Conservation (phyloP, 2,888 invertebrate species). For the Asteroscopus sphinx region DNA sequence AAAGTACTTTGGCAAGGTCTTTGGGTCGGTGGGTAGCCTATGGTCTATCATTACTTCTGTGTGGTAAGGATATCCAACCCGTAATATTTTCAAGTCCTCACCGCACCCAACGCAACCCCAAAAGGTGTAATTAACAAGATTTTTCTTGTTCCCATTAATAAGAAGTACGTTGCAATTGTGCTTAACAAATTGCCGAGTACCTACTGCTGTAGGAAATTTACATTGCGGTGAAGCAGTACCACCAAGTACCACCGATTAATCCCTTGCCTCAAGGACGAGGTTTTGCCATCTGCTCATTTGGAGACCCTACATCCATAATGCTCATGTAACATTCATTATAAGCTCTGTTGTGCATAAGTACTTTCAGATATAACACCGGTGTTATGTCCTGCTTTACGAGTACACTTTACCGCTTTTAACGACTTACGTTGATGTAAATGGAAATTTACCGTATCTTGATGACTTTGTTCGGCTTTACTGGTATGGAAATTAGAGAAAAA, state of each 20-base stretch:
- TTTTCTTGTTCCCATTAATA: conserved; percentile 56
- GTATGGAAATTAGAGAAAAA: conserved; percentile 5
- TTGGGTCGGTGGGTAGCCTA: conserved; percentile 18
- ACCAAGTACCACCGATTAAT: conserved; percentile 58
- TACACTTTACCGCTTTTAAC: conserved; percentile 52
- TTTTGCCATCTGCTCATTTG: conserved; percentile 66
- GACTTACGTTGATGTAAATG: conserved; percentile 49
- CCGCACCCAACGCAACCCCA: conserved; percentile 43
- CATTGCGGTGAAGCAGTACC: conserved; percentile 55
- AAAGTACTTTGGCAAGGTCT: conserved; percentile 34
- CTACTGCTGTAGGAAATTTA: conserved; percentile 58
- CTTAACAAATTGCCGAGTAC: conserved; percentile 54
- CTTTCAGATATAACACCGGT: conserved; percentile 64
- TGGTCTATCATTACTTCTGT: conserved; percentile 27
- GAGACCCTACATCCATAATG: conserved; percentile 68
- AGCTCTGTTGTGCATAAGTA: conserved; percentile 61
- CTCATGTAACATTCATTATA: conserved; percentile 76
- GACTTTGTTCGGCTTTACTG: conserved; percentile 21
- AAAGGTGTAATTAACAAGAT: conserved; percentile 56
- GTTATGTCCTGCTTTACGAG: conserved; percentile 57
- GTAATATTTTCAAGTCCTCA: conserved; percentile 44
- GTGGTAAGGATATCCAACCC: conserved; percentile 21
- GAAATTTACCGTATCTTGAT: conserved; percentile 33
- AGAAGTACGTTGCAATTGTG: conserved; percentile 54
- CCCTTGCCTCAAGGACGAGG: conserved; percentile 53